Evolutionary conservation across 2,113 vertebrate genomes (phyloP), one percentile per base, ranked within the genome.

Genomic region (Serinus canaria): DNA sequence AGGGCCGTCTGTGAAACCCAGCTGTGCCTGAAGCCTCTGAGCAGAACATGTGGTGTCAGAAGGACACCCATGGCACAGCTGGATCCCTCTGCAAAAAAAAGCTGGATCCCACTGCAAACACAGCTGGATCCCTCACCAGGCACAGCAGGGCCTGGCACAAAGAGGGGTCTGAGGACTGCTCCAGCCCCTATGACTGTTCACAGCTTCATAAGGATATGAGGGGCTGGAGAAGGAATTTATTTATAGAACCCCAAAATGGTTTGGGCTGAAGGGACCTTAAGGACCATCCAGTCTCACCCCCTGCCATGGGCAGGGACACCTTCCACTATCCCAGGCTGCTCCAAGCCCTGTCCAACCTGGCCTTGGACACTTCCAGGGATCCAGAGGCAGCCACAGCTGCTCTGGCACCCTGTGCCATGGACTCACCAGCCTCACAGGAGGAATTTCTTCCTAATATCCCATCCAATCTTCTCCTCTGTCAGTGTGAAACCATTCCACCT

Each of bases 221-320:
- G 75, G 20, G 10, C 13, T 17, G 59, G 37, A 86, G 39, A 50
- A 81, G 47, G 28, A 52, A n/a, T 27, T 20, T 66, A 58, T 89
- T 73, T 31, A 20, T 27, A 20, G 33, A 60, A 46, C 30, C 3
- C 28, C 2, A 16, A 15, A 46, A 46, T 24, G 15, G 13, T 46
- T 46, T 30, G 33, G 15, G 6, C 3, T 19, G 60, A 74, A 89
- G 13, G 6, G 37, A 37, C 15, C 33, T 59, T 30, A 67, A 59
- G 7, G 10, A 3, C 1, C 13, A 82, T 0, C 23, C 1, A 39
- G 15, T 52, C 0, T 19, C 44, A 50, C 2, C 13, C 35, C 8
- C 15, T 66, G 5, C 11, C 44, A 66, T 17, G 8, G 39, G 33
- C 52, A 46, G 33, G 33, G 60, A 67, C 53, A 81, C 11, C 6